These are phyloP conservation scores for Chrysomela aeneicollis DNA, from an alignment of 2,888 invertebrate genomes.

Conservation along the genomic window DNA sequence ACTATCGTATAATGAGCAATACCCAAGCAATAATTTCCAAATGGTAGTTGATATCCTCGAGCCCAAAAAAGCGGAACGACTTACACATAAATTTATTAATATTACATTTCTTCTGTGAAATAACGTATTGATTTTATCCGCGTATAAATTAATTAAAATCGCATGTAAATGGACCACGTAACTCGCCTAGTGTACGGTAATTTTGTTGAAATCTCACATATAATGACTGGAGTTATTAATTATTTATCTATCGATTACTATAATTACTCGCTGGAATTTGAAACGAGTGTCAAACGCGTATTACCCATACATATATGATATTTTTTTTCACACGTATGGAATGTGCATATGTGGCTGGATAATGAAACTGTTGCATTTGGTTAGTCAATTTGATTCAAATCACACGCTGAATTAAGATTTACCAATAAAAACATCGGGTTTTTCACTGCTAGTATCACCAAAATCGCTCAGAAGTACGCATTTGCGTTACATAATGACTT, in stretches of 20 bases:
- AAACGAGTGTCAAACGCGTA: not conserved
- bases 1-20: slow-evolving; percentile 33
- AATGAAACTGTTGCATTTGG: too few relatives aligned
- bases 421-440: too few relatives aligned
- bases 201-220: slow-evolving; percentile 18
- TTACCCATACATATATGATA: too few relatives aligned
- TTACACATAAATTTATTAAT: slow-evolving; percentile 22
- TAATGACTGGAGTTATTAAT: slow-evolving; percentile 14
- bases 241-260: slow-evolving; percentile 3
- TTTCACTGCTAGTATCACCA: too few relatives aligned
- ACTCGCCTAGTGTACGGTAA: slow-evolving; percentile 25
- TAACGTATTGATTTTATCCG: slow-evolving; percentile 31
- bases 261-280: not conserved
- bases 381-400: too few relatives aligned
- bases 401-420: too few relatives aligned
- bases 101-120: slow-evolving; percentile 19
- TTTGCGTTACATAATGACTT: too few relatives aligned
- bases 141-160: slow-evolving; percentile 29
- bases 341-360: too few relatives aligned
- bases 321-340: too few relatives aligned
- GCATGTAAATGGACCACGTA: slow-evolving; percentile 30
- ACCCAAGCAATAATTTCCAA: slow-evolving; percentile 28
- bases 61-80: slow-evolving; percentile 10
- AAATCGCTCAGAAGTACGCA: too few relatives aligned
- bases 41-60: slow-evolving; percentile 16